Percentiles rank a stretch among this genome's conserved stretches.
These are phyloP conservation scores for Cariama cristata DNA, from an alignment of 2,113 vertebrate genomes.

Conservation along the genomic window DNA sequence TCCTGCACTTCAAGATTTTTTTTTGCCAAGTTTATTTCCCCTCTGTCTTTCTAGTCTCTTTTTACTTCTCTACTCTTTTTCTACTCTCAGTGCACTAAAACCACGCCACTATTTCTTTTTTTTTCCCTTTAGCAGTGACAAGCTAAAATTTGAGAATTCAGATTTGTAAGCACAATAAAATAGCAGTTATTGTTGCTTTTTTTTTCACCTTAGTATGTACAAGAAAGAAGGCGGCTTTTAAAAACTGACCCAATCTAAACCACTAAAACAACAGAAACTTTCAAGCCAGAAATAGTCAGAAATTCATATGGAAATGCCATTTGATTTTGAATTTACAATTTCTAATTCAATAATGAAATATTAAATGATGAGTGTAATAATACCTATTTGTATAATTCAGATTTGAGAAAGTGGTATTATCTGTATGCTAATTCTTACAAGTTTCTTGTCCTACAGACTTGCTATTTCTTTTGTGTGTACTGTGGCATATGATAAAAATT, in stretches of 20 bases:
- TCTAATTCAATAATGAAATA: background rate
- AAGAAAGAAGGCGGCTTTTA: background rate
- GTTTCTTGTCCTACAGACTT: background rate
- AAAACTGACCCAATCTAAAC: background rate
- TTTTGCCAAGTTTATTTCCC: slow-evolving; percentile 57
- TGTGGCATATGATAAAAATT: background rate
- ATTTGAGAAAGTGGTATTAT: background rate
- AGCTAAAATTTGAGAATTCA: background rate
- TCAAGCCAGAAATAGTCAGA: background rate
- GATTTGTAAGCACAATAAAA: background rate
- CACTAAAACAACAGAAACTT: background rate
- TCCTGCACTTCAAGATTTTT: slow-evolving; percentile 15
- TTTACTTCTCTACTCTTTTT: background rate
- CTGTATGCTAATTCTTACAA: background rate
- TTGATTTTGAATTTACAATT: background rate
- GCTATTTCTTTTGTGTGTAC: background rate
- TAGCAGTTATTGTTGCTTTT: background rate
- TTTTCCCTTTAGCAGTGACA: background rate
- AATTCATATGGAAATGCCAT: background rate
- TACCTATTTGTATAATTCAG: background rate
- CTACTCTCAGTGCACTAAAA: background rate
- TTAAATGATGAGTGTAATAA: background rate
- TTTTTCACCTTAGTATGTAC: background rate
- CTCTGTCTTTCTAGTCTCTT: background rate
- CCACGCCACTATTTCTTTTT: background rate